These are phyloP conservation scores for Drosophila ambigua DNA, from an alignment of 1,140 invertebrate genomes.

Conservation along the genomic window DNA sequence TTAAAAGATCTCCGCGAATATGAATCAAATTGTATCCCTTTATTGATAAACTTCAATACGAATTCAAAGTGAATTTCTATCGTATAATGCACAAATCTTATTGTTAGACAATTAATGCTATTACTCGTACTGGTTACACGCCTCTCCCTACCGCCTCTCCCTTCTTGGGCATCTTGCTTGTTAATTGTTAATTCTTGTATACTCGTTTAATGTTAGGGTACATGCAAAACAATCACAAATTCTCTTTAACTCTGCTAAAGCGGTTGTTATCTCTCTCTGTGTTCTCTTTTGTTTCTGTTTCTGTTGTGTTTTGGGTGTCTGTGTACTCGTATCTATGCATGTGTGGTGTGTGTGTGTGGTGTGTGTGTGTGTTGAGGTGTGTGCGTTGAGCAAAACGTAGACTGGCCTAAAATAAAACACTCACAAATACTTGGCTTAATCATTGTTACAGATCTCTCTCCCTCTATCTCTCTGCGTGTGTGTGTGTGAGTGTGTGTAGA, in stretches of 20 bases:
- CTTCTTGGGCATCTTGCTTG: background rate
- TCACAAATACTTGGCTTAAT: constrained; percentile 60
- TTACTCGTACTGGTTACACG: constrained; percentile 37
- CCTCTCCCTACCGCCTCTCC: background rate
- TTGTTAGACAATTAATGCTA: constrained; percentile 73
- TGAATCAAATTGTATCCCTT: constrained; percentile 66
- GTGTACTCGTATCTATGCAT: constrained; percentile 22
- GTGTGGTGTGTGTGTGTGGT: constrained; percentile 7
- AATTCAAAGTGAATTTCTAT: constrained; percentile 72
- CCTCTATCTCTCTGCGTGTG: constrained; percentile 11
- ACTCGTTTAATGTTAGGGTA: constrained; percentile 52
- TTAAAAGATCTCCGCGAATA: constrained; percentile 1
- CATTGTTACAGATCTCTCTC: constrained; percentile 27
- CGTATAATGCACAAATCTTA: constrained; percentile 75
- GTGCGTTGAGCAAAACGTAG: constrained; percentile 69
- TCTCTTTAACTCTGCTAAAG: constrained; percentile 62
- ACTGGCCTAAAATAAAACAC: constrained; percentile 43
- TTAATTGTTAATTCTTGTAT: constrained; percentile 42
- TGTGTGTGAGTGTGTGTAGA: constrained; percentile 46
- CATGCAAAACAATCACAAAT: constrained; percentile 63
- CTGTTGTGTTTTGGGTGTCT: background rate
- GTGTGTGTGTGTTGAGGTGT: constrained; percentile 26
- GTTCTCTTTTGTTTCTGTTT: background rate
- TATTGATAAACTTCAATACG: constrained; percentile 73
- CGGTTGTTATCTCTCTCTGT: constrained; percentile 24